phyloP scores from a whole-genome alignment of 2,888 invertebrate genomes.

The Saturnia pavonia region DNA sequence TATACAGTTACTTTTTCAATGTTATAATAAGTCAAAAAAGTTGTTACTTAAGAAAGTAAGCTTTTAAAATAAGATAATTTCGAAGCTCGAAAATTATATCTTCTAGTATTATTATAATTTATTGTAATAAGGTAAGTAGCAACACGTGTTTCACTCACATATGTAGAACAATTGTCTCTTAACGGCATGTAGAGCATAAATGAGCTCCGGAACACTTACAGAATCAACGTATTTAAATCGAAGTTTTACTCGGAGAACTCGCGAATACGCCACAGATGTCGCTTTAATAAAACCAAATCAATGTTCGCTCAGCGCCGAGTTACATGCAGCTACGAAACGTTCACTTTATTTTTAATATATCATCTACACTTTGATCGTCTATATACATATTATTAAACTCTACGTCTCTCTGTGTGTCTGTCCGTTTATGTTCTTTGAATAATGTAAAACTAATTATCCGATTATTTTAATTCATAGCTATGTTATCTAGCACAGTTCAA shows the following conservation, averaged over 20 bases:
- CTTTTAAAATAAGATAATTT: not conserved
- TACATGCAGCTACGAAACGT: constrained; percentile 36
- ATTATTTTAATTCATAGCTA: too few relatives aligned
- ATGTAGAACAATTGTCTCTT: constrained; percentile 3
- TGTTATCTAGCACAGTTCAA: too few relatives aligned
- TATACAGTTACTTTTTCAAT: too few relatives aligned
- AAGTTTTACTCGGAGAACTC: constrained; percentile 32
- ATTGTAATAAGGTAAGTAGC: not conserved
- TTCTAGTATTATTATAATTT: not conserved
- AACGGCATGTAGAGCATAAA: not conserved
- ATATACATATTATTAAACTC: too few relatives aligned
- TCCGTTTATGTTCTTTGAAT: too few relatives aligned
- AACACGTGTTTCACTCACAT: not conserved
- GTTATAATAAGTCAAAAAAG: too few relatives aligned
- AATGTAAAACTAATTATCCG: too few relatives aligned
- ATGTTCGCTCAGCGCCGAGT: constrained; percentile 51
- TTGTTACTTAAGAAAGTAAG: too few relatives aligned
- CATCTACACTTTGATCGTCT: not conserved
- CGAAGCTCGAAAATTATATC: not conserved
- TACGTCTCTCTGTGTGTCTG: too few relatives aligned
- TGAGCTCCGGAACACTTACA: not conserved
- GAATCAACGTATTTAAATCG: constrained; percentile 37
- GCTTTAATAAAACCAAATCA: constrained; percentile 66
- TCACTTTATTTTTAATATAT: not conserved
- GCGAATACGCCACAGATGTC: constrained; percentile 50